phyloP scores from a whole-genome alignment of 2,113 vertebrate species.

The Percina caprodes region DNA sequence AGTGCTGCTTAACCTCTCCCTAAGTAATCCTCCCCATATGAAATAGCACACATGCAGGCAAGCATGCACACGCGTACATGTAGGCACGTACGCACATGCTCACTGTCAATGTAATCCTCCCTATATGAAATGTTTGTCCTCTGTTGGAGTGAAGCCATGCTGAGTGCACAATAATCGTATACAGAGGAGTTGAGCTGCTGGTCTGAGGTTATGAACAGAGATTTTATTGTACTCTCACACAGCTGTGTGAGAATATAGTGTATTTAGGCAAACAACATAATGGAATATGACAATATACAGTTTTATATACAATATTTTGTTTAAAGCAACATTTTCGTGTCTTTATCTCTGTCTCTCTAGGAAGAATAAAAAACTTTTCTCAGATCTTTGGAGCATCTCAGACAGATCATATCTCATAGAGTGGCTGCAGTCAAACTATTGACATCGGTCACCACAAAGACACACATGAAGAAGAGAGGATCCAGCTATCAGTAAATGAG shows the following conservation, averaged over 20 bases:
- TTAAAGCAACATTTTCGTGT: neutral
- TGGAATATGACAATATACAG: neutral
- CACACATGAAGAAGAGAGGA: neutral
- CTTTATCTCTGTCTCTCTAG: constrained; percentile 62
- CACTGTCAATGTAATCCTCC: constrained; percentile 67
- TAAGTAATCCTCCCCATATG: constrained; percentile 71
- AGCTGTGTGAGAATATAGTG: neutral
- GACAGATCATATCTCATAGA: constrained; percentile 76
- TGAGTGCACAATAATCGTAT: constrained; percentile 50
- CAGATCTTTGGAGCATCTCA: constrained; percentile 78
- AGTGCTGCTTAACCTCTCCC: constrained; percentile 48
- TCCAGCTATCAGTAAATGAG: neutral
- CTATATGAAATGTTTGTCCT: constrained; percentile 76
- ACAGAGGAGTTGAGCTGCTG: constrained; percentile 37
- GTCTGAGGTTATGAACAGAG: constrained; percentile 37
- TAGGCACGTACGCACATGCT: constrained; percentile 28
- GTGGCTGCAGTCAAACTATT: constrained; percentile 76
- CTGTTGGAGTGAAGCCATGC: constrained; percentile 38
- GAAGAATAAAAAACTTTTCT: constrained; percentile 78
- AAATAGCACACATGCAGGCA: constrained; percentile 31
- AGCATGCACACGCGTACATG: neutral
- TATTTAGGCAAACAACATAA: neutral
- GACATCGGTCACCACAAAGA: constrained; percentile 24
- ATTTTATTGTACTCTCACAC: constrained; percentile 33
- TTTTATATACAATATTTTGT: neutral